Evolutionary conservation across 2,113 vertebrate genomes (phyloP).

Genomic region (Dascyllus trimaculatus): DNA sequence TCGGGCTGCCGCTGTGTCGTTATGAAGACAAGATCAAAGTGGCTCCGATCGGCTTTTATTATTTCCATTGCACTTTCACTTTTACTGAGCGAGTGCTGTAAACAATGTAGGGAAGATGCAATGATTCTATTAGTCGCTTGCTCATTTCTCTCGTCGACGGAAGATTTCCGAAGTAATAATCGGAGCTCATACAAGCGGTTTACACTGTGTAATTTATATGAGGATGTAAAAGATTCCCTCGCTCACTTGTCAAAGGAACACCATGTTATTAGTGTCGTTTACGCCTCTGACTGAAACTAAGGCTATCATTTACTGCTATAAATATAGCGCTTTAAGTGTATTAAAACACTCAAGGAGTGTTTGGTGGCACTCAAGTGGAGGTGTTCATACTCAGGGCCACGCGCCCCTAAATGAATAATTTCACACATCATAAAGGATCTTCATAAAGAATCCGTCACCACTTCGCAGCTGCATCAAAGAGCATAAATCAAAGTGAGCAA

Average conservation of each 20-base stretch:
- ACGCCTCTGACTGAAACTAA: constrained; percentile 6
- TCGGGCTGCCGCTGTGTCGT: constrained; percentile 25
- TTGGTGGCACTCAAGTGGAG: constrained; percentile 13
- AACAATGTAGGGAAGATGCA: constrained; percentile 46
- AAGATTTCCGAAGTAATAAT: constrained; percentile 36
- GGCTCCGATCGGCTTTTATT: constrained; percentile 42
- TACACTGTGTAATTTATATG: constrained; percentile 16
- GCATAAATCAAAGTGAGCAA: constrained; percentile 45
- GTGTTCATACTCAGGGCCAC: not conserved
- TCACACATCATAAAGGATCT: constrained; percentile 45
- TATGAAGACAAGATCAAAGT: constrained; percentile 61
- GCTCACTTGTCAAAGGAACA: constrained; percentile 37
- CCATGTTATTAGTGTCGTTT: constrained; percentile 10
- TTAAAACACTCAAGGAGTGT: constrained; percentile 26
- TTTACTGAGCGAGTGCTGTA: constrained; percentile 34
- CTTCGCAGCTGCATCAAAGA: constrained; percentile 48
- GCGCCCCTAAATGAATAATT: constrained; percentile 44
- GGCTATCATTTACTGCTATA: constrained; percentile 2
- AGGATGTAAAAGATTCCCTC: not conserved
- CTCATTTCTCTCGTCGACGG: not conserved
- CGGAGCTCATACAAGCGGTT: not conserved
- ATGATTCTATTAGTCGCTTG: constrained; percentile 31
- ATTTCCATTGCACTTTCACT: constrained; percentile 39
- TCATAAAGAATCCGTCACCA: constrained; percentile 39
- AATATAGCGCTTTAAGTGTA: constrained; percentile 31